phyloP scores from a whole-genome alignment of 92 coral and sea anemone species.

The Phymanthus crucifer region DNA sequence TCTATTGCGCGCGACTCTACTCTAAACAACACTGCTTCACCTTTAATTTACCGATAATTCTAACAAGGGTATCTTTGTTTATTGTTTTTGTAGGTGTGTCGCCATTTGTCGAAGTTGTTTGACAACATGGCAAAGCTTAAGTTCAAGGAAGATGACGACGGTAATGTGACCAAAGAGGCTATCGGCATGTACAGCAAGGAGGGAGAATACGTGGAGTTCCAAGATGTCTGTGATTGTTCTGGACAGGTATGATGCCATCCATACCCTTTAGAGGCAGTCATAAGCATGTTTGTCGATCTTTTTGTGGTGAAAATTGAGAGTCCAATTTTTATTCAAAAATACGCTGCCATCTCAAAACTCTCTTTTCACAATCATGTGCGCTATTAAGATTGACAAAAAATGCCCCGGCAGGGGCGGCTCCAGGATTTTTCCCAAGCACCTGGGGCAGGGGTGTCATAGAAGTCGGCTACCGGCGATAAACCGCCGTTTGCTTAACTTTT shows the following conservation, averaged over 20 bases:
- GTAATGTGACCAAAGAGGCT: slow-evolving; percentile 80
- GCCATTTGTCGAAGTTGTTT: slow-evolving; percentile 95
- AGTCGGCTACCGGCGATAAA: too few relatives aligned
- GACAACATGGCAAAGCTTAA: slow-evolving; percentile 96
- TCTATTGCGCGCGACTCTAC: neutral
- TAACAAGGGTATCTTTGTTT: neutral
- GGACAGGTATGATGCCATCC: slow-evolving; percentile 74
- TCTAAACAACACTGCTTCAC: neutral
- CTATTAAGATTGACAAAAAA: too few relatives aligned
- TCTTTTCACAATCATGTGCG: too few relatives aligned
- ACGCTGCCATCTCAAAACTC: too few relatives aligned
- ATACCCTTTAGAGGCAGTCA: slow-evolving; percentile 33
- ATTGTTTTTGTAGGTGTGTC: slow-evolving; percentile 67
- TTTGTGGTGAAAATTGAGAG: too few relatives aligned
- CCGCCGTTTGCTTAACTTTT: too few relatives aligned
- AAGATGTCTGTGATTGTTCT: slow-evolving; percentile 77
- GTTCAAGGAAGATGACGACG: slow-evolving; percentile 83
- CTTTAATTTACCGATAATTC: neutral
- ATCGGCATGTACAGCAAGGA: slow-evolving; percentile 96
- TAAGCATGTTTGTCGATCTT: too few relatives aligned
- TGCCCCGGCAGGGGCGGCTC: too few relatives aligned
- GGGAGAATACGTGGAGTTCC: slow-evolving; percentile 89
- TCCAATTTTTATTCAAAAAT: too few relatives aligned
- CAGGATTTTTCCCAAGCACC: too few relatives aligned
- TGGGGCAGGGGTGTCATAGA: too few relatives aligned